Evolutionary conservation across 2,888 invertebrate genomes (phyloP).

Genomic region (Morpho achilles): DNA sequence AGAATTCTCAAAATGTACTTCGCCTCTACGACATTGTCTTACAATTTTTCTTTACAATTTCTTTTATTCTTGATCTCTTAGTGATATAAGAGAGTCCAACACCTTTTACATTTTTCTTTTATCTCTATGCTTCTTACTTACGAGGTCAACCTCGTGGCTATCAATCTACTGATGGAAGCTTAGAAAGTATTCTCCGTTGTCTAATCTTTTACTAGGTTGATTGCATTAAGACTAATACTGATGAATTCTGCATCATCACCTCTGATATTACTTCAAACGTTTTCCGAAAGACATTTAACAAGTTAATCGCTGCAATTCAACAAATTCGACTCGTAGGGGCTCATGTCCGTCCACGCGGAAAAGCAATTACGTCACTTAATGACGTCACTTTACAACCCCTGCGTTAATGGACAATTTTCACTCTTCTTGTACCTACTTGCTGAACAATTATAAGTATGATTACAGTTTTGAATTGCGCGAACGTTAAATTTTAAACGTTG

Average conservation of each 20-base stretch:
- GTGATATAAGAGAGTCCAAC: no score
- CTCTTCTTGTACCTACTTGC: constrained; percentile 24
- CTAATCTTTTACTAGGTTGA: no score
- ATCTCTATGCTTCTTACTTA: no score
- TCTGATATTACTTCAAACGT: constrained; percentile 30
- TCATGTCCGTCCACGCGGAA: constrained; percentile 70
- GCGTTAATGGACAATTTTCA: constrained; percentile 71
- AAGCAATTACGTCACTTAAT: constrained; percentile 75
- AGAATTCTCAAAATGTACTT: no score
- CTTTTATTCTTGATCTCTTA: no score
- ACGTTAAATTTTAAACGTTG: constrained; percentile 1
- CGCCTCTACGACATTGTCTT: no score
- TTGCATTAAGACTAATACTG: no score
- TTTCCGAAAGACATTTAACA: constrained; percentile 69
- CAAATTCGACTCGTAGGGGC: constrained; percentile 57
- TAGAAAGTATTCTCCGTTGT: no score
- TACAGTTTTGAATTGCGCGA: constrained; percentile 14
- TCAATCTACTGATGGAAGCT: no score
- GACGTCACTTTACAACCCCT: constrained; percentile 65
- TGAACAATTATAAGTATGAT: constrained; percentile 14
- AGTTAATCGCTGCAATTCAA: constrained; percentile 71
- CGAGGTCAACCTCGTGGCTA: no score
- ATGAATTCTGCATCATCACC: constrained; percentile 14
- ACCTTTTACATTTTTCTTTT: no score
- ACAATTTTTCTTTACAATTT: no score